phyloP scores from a whole-genome alignment of 2,888 invertebrate species.

The Sminthurides aquaticus region DNA sequence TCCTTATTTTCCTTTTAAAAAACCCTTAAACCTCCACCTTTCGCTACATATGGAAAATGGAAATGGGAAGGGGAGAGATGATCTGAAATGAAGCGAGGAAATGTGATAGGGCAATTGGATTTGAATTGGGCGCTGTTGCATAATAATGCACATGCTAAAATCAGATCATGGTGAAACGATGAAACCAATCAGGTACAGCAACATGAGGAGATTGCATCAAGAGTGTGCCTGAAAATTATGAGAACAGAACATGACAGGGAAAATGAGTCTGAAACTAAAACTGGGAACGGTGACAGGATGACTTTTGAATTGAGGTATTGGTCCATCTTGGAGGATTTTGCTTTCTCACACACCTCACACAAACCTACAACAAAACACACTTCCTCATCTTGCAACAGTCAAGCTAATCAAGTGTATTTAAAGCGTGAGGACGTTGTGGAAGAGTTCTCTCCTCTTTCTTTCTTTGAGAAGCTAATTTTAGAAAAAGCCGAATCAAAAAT shows the following conservation, averaged over 20 bases:
- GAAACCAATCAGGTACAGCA: no score
- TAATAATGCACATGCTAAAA: no score
- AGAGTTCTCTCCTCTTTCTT: no score
- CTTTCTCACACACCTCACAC: neutral
- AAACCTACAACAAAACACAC: neutral
- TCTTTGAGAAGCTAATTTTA: no score
- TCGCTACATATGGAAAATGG: neutral
- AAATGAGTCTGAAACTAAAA: no score
- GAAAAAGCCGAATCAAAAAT: neutral
- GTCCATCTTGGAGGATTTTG: no score
- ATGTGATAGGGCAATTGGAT: neutral
- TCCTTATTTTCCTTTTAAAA: neutral
- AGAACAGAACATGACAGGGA: constrained; percentile 1
- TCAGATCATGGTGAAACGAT: no score
- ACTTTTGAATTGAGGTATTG: no score
- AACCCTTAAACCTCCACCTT: neutral
- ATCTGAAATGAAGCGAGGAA: neutral
- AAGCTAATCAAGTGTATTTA: neutral
- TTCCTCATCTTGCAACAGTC: neutral
- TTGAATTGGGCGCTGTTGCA: neutral
- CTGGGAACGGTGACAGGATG: no score
- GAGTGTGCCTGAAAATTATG: no score
- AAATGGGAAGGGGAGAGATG: neutral
- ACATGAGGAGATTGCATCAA: no score
- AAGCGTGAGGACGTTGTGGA: neutral